Conservation (phyloP, 2,797 vertebrate species). For the Chaunax sp. region DNA sequence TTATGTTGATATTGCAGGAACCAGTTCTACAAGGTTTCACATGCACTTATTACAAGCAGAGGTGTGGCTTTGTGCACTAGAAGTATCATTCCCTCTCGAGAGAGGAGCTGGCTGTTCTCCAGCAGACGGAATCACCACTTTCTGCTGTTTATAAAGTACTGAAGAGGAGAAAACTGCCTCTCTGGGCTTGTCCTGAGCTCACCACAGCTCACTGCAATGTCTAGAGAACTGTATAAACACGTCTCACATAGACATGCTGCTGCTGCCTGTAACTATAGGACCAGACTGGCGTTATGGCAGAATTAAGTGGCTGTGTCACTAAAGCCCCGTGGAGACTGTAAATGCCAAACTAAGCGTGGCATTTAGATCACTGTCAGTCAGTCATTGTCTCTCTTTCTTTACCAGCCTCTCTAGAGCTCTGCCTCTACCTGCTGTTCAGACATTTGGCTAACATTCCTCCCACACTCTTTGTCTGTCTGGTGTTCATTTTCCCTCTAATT, state of each 20-base stretch:
- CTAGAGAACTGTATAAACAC: background rate
- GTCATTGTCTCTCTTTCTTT: conserved; percentile 18
- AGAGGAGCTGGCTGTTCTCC: no score
- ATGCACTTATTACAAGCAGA: no score
- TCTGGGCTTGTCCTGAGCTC: no score
- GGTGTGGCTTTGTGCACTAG: no score
- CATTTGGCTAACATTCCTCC: background rate
- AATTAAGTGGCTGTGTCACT: conserved; percentile 56
- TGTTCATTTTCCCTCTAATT: background rate
- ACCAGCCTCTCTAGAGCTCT: background rate
- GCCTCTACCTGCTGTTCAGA: conserved; percentile 13
- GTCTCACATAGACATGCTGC: conserved; percentile 20
- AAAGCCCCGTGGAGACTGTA: conserved; percentile 60
- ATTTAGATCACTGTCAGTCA: conserved; percentile 58
- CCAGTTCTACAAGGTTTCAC: no score
- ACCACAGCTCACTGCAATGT: background rate
- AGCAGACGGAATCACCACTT: no score
- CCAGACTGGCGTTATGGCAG: conserved; percentile 31
- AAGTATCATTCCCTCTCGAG: no score
- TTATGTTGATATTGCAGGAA: no score
- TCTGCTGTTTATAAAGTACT: no score
- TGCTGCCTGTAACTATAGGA: conserved; percentile 26
- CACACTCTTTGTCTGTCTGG: background rate
- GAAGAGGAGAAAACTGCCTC: no score
- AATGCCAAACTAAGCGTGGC: conserved; percentile 65